Conservation (phyloP, 2,888 invertebrate species). For the Caenorhabditis sulstoni region DNA sequence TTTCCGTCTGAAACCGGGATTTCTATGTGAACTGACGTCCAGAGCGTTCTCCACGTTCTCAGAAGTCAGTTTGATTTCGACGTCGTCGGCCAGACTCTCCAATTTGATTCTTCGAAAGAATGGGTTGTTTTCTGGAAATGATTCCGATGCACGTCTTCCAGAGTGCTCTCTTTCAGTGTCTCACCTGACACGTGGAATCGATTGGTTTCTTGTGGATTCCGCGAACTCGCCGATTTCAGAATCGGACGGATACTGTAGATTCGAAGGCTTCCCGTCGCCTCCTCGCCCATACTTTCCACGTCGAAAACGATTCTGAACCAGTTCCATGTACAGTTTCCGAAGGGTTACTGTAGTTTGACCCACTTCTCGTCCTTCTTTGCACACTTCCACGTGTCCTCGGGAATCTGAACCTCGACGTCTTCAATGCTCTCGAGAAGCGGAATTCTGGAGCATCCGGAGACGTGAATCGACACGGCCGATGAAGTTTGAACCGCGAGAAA, state of each 20-base stretch:
- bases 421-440: slow-evolving; percentile 6
- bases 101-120: slow-evolving; percentile 28
- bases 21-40: slow-evolving; percentile 31
- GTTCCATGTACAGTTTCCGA: too few relatives aligned
- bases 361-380: background rate
- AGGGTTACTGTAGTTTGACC: background rate
- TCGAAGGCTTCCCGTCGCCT: background rate
- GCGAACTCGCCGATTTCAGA: background rate
- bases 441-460: slow-evolving; percentile 17
- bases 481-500: slow-evolving; percentile 35
- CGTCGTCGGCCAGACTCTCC: slow-evolving; percentile 27
- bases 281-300: background rate
- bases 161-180: background rate
- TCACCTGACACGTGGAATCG: slow-evolving; percentile 17
- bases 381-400: slow-evolving; percentile 17
- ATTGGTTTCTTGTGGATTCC: background rate
- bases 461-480: slow-evolving; percentile 23
- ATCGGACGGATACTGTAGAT: background rate
- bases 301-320: slow-evolving; percentile 19
- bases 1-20: too few relatives aligned
- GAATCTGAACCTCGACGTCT: slow-evolving; percentile 22
- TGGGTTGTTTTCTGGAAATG: slow-evolving; percentile 18
- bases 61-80: slow-evolving; percentile 19
- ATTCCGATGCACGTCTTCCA: background rate
- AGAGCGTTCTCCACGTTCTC: slow-evolving; percentile 36